phyloP scores from a whole-genome alignment of 2,888 invertebrate species.

The Lysandra bellargus region DNA sequence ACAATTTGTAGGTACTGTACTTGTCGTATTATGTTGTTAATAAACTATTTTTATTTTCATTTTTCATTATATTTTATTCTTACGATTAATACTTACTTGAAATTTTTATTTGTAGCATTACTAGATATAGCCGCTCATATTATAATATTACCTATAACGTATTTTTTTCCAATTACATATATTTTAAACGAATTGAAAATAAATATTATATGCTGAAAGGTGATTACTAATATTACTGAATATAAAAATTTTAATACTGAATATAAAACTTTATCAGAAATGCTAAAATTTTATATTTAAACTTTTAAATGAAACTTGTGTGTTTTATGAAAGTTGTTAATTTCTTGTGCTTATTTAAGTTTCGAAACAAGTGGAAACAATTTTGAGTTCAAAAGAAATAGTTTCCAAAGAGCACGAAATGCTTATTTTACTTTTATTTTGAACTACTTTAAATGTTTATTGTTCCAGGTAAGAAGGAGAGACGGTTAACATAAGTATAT shows the following conservation, averaged over 20 bases:
- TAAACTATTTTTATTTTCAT: no score
- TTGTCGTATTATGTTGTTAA: no score
- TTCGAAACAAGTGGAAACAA: neutral
- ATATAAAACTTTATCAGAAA: neutral
- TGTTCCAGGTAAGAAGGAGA: constrained; percentile 1
- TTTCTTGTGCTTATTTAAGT: neutral
- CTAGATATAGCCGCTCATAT: no score
- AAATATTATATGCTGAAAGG: no score
- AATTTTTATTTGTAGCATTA: no score
- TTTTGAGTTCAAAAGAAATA: neutral
- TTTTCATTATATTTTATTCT: no score
- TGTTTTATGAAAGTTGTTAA: constrained; percentile 6
- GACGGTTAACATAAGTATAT: neutral
- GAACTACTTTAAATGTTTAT: constrained; percentile 1
- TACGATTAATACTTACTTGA: no score
- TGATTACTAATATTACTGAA: neutral
- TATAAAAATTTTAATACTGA: neutral
- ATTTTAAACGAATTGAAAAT: neutral
- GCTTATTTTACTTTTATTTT: neutral
- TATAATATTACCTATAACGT: no score
- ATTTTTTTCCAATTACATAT: no score
- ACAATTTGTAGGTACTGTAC: no score
- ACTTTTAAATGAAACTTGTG: neutral
- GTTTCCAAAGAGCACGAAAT: neutral
- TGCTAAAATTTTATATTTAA: neutral